These are phyloP conservation scores for Pachycephus smyrnensis DNA, from an alignment of 2,888 invertebrate genomes.

Conservation along the genomic window DNA sequence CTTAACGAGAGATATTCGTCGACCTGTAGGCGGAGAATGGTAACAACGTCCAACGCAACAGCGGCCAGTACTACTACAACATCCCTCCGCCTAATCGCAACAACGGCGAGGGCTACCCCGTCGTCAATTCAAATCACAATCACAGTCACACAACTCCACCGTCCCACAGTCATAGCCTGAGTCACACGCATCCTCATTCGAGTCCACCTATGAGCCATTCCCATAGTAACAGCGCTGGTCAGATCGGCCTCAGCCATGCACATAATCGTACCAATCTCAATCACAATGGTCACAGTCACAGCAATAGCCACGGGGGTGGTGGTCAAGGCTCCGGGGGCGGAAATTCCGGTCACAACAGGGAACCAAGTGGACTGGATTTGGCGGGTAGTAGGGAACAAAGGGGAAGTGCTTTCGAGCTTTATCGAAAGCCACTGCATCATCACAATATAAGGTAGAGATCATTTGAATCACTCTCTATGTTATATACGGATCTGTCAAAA, in stretches of 20 bases:
- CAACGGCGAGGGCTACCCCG: slow-evolving; percentile 46
- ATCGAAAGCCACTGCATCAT: slow-evolving; percentile 89
- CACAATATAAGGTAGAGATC: slow-evolving; percentile 79
- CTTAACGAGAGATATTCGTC: neutral
- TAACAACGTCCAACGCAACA: slow-evolving; percentile 68
- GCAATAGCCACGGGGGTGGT: slow-evolving; percentile 41
- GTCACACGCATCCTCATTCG: slow-evolving; percentile 59
- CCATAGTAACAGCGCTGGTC: slow-evolving; percentile 63
- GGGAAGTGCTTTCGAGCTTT: slow-evolving; percentile 95
- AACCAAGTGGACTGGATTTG: slow-evolving; percentile 73
- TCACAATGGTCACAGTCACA: slow-evolving; percentile 46
- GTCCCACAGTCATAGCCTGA: slow-evolving; percentile 59
- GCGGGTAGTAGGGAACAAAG: slow-evolving; percentile 91
- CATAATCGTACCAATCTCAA: slow-evolving; percentile 42
- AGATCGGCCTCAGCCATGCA: slow-evolving; percentile 51
- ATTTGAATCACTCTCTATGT: neutral
- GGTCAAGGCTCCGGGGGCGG: slow-evolving; percentile 42
- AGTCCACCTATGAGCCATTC: slow-evolving; percentile 62
- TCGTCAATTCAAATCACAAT: slow-evolving; percentile 56
- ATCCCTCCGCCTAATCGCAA: slow-evolving; percentile 62
- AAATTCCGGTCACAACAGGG: slow-evolving; percentile 60
- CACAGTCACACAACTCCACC: slow-evolving; percentile 52
- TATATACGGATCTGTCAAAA: neutral
- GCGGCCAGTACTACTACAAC: slow-evolving; percentile 70
- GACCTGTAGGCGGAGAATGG: slow-evolving; percentile 65